Percentiles rank a stretch among this genome's conserved stretches.
Conservation (phyloP, 2,888 invertebrate genomes). For the Aphodius granarius region DNA sequence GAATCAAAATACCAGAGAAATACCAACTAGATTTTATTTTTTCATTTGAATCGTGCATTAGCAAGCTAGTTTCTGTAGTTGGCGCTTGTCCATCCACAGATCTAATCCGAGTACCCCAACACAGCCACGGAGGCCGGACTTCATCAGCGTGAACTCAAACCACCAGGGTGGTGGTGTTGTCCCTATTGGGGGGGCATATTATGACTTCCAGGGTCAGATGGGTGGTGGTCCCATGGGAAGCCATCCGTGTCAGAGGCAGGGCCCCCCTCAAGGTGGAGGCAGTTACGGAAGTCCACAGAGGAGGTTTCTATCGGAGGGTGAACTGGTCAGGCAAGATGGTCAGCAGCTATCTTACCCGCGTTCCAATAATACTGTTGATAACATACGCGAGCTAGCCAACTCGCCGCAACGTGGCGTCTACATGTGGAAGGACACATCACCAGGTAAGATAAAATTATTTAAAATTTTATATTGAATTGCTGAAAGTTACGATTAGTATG, state of each 20-base stretch:
- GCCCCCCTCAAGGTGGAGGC: constrained; percentile 44
- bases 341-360: constrained; percentile 66
- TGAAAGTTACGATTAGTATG: too few species aligned
- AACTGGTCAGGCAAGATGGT: constrained; percentile 69
- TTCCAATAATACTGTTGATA: constrained; percentile 79
- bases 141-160: constrained; percentile 69
- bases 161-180: constrained; percentile 25
- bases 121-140: constrained; percentile 85
- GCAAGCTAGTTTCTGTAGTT: constrained; percentile 39
- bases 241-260: constrained; percentile 45
- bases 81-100: constrained; percentile 61
- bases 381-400: constrained; percentile 85
- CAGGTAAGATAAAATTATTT: constrained; percentile 45
- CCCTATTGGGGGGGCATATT: constrained; percentile 39
- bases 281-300: constrained; percentile 42
- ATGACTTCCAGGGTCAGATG: constrained; percentile 53
- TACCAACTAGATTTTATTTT: neutral
- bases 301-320: constrained; percentile 77
- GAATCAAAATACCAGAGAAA: neutral
- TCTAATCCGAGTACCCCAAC: constrained; percentile 92
- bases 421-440: constrained; percentile 79
- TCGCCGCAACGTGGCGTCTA: constrained; percentile 82
- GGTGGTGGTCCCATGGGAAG: constrained; percentile 16
- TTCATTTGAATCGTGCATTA: neutral
- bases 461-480: neutral